A percentile compares a stretch with the other conserved stretches of the same genome.
Evolutionary conservation across 92 coral and sea anemone genomes (phyloP).

Genomic region (Diadumene lineata): DNA sequence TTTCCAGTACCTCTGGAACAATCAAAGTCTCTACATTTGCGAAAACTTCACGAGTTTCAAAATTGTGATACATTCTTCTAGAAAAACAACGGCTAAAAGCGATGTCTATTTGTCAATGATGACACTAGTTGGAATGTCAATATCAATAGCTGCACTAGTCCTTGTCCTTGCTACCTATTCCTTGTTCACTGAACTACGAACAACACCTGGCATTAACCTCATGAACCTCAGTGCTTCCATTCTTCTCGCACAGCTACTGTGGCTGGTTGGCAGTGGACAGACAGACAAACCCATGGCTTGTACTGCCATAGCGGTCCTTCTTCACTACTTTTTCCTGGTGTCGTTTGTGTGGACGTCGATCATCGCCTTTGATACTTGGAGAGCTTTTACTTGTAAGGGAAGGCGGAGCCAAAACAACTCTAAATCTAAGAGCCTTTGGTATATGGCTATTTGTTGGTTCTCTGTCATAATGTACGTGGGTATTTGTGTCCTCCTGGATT

Average conservation of each 20-base stretch:
- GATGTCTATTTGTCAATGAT: neutral
- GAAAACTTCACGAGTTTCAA: constrained; percentile 1
- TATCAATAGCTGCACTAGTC: constrained; percentile 30
- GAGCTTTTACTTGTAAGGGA: constrained; percentile 6
- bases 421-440: constrained; percentile 39
- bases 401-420: neutral
- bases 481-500: constrained; percentile 43
- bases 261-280: constrained; percentile 45
- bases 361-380: constrained; percentile 19
- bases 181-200: constrained; percentile 58
- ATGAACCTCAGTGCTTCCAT: constrained; percentile 45
- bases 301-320: constrained; percentile 17
- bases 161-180: constrained; percentile 55
- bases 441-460: constrained; percentile 66
- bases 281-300: constrained; percentile 23
- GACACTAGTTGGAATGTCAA: constrained; percentile 28
- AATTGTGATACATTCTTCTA: too few species aligned
- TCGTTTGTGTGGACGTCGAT: constrained; percentile 14
- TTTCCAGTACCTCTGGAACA: constrained; percentile 1
- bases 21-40: constrained; percentile 42
- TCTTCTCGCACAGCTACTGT: constrained; percentile 31
- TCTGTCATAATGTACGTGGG: constrained; percentile 40
- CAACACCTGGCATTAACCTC: constrained; percentile 62
- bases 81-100: neutral
- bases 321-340: constrained; percentile 16